A percentile compares a stretch with the other conserved stretches of the same genome.
phyloP scores from a whole-genome alignment of 1,140 invertebrate genomes.

The Lanistes nyassanus region DNA sequence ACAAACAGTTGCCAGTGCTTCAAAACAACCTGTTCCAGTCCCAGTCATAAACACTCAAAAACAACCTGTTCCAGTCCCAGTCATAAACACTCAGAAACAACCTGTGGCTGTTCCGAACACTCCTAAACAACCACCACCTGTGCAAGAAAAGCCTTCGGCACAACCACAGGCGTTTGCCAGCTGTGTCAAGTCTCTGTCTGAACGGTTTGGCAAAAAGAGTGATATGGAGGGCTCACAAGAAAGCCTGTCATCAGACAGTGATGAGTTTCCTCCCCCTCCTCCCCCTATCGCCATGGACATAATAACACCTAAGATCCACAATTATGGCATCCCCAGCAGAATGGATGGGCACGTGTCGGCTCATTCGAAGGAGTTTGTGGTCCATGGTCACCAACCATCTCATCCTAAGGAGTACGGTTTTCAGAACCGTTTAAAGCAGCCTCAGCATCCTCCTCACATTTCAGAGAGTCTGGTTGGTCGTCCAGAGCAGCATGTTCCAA shows the following conservation, averaged over 20 bases:
- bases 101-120: not conserved
- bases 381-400: slow-evolving; percentile 5
- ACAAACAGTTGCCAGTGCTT: not conserved
- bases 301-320: slow-evolving; percentile 61
- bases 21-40: not conserved
- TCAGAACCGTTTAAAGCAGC: slow-evolving; percentile 15
- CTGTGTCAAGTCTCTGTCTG: slow-evolving; percentile 68
- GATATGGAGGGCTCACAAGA: slow-evolving; percentile 41
- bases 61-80: slow-evolving; percentile 2
- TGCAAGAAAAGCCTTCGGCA: slow-evolving; percentile 31
- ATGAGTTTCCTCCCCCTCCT: slow-evolving; percentile 69
- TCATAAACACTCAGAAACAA: too few species aligned
- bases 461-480: not conserved
- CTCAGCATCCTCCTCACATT: not conserved
- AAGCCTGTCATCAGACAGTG: slow-evolving; percentile 56
- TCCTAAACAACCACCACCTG: slow-evolving; percentile 1
- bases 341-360: not conserved
- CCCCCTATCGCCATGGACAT: slow-evolving; percentile 67
- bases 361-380: not conserved
- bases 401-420: slow-evolving; percentile 16
- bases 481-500: not conserved
- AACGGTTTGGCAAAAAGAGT: slow-evolving; percentile 61
- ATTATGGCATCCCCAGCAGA: slow-evolving; percentile 55
- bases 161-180: slow-evolving; percentile 66
- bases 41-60: not conserved